These are phyloP conservation scores for Heteropelma amictum DNA, from an alignment of 2,888 invertebrate genomes.

Conservation along the genomic window DNA sequence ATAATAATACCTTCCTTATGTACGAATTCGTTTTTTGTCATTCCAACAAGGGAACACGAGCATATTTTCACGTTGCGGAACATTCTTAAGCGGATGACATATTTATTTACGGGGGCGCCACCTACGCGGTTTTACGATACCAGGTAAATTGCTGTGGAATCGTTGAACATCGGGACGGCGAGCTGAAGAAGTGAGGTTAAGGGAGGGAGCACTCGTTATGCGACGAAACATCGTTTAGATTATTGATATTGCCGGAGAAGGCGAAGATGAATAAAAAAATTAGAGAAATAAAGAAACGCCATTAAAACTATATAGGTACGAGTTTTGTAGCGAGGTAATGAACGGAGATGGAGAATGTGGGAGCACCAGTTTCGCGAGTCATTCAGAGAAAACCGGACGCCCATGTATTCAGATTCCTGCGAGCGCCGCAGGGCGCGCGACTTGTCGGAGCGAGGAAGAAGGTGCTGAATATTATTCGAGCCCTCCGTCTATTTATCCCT, in stretches of 20 bases:
- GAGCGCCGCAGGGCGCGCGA: conserved; percentile 33
- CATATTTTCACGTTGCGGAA: no score
- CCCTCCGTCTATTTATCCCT: not conserved
- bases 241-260: conserved; percentile 46
- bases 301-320: conserved; percentile 1
- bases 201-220: conserved; percentile 38
- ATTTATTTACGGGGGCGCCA: conserved; percentile 3
- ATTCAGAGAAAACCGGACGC: conserved; percentile 63
- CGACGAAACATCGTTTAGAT: conserved; percentile 53
- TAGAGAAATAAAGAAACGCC: not conserved
- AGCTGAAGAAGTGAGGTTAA: conserved; percentile 1
- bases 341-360: conserved; percentile 66
- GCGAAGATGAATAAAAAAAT: not conserved
- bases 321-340: conserved; percentile 5
- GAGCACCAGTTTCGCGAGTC: conserved; percentile 71
- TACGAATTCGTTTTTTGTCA: not conserved
- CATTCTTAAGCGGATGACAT: not conserved
- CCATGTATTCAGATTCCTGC: conserved; percentile 61
- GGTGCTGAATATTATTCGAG: conserved; percentile 50
- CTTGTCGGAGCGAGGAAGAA: conserved; percentile 41
- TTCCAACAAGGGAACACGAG: not conserved
- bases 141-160: conserved; percentile 4
- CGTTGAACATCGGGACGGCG: conserved; percentile 12
- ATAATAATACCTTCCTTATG: no score
- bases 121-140: conserved; percentile 43